Evolutionary conservation across 2,888 invertebrate species (phyloP).

Genomic region (Lysandra coridon): DNA sequence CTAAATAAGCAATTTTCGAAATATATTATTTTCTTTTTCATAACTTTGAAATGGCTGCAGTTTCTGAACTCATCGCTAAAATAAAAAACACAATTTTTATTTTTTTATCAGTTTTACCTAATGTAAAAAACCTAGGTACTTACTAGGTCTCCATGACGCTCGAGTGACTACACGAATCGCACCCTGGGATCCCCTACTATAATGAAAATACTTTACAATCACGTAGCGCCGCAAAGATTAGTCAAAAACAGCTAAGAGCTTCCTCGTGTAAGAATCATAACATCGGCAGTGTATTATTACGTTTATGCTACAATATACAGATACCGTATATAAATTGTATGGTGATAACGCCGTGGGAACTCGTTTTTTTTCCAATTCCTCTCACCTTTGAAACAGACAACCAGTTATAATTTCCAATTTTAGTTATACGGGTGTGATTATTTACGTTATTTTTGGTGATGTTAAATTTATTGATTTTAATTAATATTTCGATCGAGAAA

Average conservation of each 20-base stretch:
- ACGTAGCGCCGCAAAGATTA: neutral
- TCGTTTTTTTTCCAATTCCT: slow-evolving; percentile 1
- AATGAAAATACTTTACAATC: too few species aligned
- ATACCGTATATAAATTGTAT: slow-evolving; percentile 9
- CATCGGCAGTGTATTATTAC: neutral
- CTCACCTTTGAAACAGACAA: slow-evolving; percentile 11
- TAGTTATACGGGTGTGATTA: neutral
- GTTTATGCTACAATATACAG: neutral
- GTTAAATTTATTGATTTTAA: neutral
- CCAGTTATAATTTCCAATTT: slow-evolving; percentile 18
- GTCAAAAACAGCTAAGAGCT: neutral
- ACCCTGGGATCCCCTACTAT: too few species aligned
- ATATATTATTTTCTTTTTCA: too few species aligned
- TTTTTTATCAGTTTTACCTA: too few species aligned
- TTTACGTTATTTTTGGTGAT: neutral
- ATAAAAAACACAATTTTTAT: too few species aligned
- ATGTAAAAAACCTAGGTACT: too few species aligned
- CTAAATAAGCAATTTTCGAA: too few species aligned
- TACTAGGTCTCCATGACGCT: too few species aligned
- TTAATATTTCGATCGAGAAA: neutral
- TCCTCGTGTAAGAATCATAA: neutral
- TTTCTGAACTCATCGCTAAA: too few species aligned
- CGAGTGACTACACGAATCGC: too few species aligned
- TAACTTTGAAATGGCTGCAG: too few species aligned
- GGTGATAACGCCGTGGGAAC: neutral